Evolutionary conservation across 2,888 invertebrate species (phyloP).

Genomic region (Autographa pulchrina): DNA sequence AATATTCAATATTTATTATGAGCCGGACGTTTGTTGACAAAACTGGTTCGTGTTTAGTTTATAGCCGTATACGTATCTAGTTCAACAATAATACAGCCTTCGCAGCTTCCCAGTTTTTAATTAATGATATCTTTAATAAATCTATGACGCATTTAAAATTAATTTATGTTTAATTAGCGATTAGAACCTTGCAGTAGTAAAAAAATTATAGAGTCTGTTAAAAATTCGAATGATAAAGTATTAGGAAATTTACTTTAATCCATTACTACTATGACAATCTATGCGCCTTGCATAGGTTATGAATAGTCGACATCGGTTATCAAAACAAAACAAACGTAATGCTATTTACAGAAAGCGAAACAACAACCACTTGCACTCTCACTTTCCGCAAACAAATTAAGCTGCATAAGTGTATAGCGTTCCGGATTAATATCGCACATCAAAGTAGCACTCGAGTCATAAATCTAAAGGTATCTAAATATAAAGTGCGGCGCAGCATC

Average conservation of each 20-base stretch:
- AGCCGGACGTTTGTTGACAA: background rate
- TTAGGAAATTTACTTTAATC: too few relatives aligned
- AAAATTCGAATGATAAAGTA: too few relatives aligned
- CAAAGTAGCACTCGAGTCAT: conserved; percentile 49
- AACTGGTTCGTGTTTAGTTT: conserved; percentile 28
- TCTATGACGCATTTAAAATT: background rate
- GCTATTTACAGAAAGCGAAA: background rate
- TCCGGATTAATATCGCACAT: conserved; percentile 43
- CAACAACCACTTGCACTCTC: background rate
- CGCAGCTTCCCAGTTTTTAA: conserved; percentile 42
- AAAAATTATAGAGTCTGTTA: too few relatives aligned
- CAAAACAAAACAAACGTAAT: too few relatives aligned
- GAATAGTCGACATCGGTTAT: too few relatives aligned
- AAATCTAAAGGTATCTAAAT: conserved; percentile 56
- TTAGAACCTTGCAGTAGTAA: too few relatives aligned
- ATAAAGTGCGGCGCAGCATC: conserved; percentile 39
- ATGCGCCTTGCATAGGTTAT: too few relatives aligned
- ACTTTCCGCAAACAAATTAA: conserved; percentile 19
- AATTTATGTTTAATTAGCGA: too few relatives aligned
- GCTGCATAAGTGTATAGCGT: conserved; percentile 41
- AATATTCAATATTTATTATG: background rate
- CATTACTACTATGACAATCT: too few relatives aligned
- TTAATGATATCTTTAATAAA: conserved; percentile 7
- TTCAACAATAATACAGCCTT: conserved; percentile 20
- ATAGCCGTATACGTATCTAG: conserved; percentile 25